A percentile compares a stretch with the other conserved stretches of the same genome.
Evolutionary conservation across 2,113 vertebrate species (phyloP).

Genomic region (Neomonachus schauinslandi): DNA sequence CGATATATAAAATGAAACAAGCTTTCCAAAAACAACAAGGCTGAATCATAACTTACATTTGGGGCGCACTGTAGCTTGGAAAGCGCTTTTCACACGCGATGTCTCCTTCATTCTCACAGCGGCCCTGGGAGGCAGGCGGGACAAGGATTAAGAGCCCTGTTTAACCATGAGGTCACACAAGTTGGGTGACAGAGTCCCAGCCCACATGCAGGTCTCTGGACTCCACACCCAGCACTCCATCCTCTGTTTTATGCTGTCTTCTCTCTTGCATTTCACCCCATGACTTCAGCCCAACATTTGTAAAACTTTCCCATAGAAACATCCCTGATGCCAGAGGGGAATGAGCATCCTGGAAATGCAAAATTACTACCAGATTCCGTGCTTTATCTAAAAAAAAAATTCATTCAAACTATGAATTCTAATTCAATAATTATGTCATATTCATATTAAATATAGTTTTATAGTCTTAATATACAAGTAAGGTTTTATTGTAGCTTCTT

Average conservation of each 20-base stretch:
- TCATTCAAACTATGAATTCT: not conserved
- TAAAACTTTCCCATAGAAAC: not conserved
- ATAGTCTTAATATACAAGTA: not conserved
- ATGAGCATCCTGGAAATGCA: not conserved
- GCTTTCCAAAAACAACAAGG: slow-evolving; percentile 73
- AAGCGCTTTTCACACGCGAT: not conserved
- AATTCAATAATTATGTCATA: not conserved
- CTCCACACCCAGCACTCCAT: not conserved
- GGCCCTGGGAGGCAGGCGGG: not conserved
- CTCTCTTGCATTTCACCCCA: not conserved
- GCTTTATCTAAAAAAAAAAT: not conserved
- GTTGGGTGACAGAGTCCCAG: not conserved
- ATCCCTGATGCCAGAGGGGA: not conserved
- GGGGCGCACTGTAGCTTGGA: not conserved
- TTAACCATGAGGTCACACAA: not conserved
- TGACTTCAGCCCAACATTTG: not conserved
- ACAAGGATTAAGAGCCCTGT: not conserved
- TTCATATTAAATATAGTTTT: not conserved
- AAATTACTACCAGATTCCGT: not conserved
- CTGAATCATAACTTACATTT: slow-evolving; percentile 61
- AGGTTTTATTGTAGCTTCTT: not conserved
- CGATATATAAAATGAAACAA: slow-evolving; percentile 37
- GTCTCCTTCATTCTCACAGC: not conserved
- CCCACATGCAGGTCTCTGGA: not conserved
- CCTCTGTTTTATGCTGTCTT: not conserved